Conservation (phyloP, 1,140 invertebrate genomes). For the Drosophila tsacasi region DNA sequence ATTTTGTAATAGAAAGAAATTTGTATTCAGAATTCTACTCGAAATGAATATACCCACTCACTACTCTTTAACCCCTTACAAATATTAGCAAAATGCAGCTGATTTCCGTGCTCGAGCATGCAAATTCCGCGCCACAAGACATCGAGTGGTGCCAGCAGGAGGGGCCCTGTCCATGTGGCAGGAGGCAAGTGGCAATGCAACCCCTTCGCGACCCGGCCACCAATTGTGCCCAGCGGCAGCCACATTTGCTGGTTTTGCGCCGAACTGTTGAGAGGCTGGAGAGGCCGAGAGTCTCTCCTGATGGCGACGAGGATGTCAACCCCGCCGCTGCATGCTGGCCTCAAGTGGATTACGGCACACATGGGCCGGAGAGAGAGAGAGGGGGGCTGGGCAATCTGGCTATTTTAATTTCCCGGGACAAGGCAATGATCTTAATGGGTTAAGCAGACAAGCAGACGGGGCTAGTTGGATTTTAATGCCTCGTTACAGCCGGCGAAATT, state of each 20-base stretch:
- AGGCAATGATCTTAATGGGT: slow-evolving; percentile 35
- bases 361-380: slow-evolving; percentile 10
- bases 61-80: not conserved
- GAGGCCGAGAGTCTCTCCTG: slow-evolving; percentile 16
- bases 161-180: slow-evolving; percentile 1
- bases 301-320: slow-evolving; percentile 18
- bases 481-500: slow-evolving; percentile 24
- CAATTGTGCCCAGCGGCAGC: slow-evolving; percentile 77
- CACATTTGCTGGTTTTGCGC: slow-evolving; percentile 67
- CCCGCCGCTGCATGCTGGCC: slow-evolving; percentile 28
- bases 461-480: slow-evolving; percentile 28
- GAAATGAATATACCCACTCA: not conserved
- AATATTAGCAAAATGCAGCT: slow-evolving; percentile 55
- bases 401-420: slow-evolving; percentile 27
- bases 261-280: slow-evolving; percentile 41
- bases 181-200: slow-evolving; percentile 16
- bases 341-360: slow-evolving; percentile 60
- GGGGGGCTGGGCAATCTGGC: not conserved
- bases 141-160: slow-evolving; percentile 35
- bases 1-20: too few relatives aligned
- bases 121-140: slow-evolving; percentile 48
- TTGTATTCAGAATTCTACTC: too few relatives aligned
- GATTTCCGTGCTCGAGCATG: slow-evolving; percentile 44
- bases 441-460: slow-evolving; percentile 32
- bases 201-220: slow-evolving; percentile 46